phyloP scores from a whole-genome alignment of 2,888 invertebrate species.

The Drosophila lacicola region DNA sequence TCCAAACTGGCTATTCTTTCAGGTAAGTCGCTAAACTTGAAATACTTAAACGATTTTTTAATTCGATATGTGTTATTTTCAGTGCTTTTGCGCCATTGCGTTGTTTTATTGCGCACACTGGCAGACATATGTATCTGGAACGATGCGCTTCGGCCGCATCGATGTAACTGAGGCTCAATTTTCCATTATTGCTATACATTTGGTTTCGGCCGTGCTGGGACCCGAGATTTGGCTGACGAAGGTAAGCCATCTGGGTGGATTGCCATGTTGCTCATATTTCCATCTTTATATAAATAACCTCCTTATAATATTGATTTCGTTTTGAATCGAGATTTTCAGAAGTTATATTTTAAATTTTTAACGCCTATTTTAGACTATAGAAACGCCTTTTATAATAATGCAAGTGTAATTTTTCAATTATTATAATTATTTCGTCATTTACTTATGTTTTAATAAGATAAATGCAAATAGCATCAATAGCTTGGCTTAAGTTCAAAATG shows the following conservation, averaged over 20 bases:
- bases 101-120: conserved; percentile 99
- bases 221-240: conserved; percentile 93
- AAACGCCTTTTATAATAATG: neutral
- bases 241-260: conserved; percentile 85
- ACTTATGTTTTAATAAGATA: too few species aligned
- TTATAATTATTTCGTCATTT: neutral
- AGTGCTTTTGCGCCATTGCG: conserved; percentile 97
- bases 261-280: conserved; percentile 4
- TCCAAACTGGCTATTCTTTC: conserved; percentile 97
- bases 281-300: neutral
- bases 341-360: conserved; percentile 32
- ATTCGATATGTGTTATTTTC: conserved; percentile 81
- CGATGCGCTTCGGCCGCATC: conserved; percentile 94
- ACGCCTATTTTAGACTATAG: conserved; percentile 20
- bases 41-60: neutral
- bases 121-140: conserved; percentile 99
- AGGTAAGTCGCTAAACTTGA: conserved; percentile 85
- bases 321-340: conserved; percentile 36
- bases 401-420: conserved; percentile 19
- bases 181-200: conserved; percentile 94
- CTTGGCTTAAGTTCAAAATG: conserved; percentile 4
- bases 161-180: conserved; percentile 99
- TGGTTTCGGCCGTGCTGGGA: conserved; percentile 94
- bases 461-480: neutral
- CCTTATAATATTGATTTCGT: conserved; percentile 3